Evolutionary conservation across 2,797 vertebrate genomes (phyloP), one percentile per base, ranked within the genome.

Genomic region (Botia almorhae): DNA sequence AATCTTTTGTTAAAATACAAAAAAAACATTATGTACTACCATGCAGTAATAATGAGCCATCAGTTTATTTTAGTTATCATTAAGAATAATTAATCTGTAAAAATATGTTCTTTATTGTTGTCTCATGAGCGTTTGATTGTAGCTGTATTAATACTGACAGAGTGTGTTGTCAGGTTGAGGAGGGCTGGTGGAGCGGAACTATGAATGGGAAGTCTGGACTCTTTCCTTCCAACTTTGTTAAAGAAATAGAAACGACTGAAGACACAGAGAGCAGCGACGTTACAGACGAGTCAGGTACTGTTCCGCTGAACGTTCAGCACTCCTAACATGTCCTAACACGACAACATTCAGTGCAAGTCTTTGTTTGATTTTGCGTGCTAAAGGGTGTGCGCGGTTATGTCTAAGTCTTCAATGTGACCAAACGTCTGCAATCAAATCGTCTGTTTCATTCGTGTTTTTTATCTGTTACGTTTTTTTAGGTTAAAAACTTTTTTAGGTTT

Each of bases 151-250:
- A 12, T 69, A 76, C 48, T 80, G 17, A 39, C 55, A 13, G 33
- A 33, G 33, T 13, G 74, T 17, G 74, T 61, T 81, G 46, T 10
- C 84, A 99, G 98, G 95, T 98, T 10, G 98, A 99, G 85, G 97
- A 99, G 84, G 98, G 97, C 80, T 99, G 97, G 98, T 98, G 98
- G 97, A 97, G 78, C 64, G 98, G 98, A 86, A 90, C 26, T 3
- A 71, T 94, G 29, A 96, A 95, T 78, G 94, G 94, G 69, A 98
- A 95, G 82, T 87, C 90, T 11, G 97, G 97, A 50, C 88, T 98
- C 29, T 99, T 98, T 81, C 96, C 97, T 39, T 99, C 96, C 51
- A 98, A 98, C 91, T 99, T 98, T 71, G 97, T 98, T 64, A 97
- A 97, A 92, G 97, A 98, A 85, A 17, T 97, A 68, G 97, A 98